A percentile compares a stretch with the other conserved stretches of the same genome.
phyloP scores from a whole-genome alignment of 2,888 invertebrate genomes.

The Himalopsyche japonica region DNA sequence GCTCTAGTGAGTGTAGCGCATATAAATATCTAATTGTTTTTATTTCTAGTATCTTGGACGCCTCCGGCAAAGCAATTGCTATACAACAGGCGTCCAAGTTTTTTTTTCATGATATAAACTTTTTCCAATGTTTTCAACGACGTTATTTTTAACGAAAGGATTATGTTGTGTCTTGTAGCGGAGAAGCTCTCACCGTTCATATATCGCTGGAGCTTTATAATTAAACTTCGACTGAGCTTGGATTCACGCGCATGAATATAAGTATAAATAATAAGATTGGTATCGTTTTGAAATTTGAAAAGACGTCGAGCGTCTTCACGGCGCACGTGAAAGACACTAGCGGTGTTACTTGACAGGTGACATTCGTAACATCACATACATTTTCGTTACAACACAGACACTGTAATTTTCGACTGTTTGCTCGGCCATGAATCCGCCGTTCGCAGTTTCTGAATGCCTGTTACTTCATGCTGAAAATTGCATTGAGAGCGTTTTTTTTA shows the following conservation, averaged over 20 bases:
- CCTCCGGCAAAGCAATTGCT: neutral
- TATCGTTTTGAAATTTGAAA: conserved; percentile 27
- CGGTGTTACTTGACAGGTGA: conserved; percentile 22
- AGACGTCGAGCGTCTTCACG: conserved; percentile 16
- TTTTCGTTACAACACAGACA: conserved; percentile 8
- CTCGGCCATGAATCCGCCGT: neutral
- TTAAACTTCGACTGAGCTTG: conserved; percentile 24
- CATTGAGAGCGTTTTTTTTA: neutral
- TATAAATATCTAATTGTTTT: neutral
- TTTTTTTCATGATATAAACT: neutral
- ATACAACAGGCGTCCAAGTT: neutral
- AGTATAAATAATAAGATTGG: conserved; percentile 28
- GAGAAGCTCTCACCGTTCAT: neutral
- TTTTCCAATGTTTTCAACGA: neutral
- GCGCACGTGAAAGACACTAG: conserved; percentile 10
- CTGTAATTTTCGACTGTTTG: neutral
- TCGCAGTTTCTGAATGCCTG: neutral
- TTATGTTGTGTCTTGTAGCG: conserved; percentile 10
- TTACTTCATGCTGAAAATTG: neutral
- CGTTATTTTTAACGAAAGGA: conserved; percentile 12
- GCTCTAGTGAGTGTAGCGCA: neutral
- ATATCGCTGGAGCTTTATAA: conserved; percentile 30
- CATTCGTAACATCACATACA: neutral
- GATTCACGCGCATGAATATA: conserved; percentile 12
- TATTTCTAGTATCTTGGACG: neutral